Evolutionary conservation across 1,140 invertebrate species (phyloP).

Genomic region (Bombus balteatus): DNA sequence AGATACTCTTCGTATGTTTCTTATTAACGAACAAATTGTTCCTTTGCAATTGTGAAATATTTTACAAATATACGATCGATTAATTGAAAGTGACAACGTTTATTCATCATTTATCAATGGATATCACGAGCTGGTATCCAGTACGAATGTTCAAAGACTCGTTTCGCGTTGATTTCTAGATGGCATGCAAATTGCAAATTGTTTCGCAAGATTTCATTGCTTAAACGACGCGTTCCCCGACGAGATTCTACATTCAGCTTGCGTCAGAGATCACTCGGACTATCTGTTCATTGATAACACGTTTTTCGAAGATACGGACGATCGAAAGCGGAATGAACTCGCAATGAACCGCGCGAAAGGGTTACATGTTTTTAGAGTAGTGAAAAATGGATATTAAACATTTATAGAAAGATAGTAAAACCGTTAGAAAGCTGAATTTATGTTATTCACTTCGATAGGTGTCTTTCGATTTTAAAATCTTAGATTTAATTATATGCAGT

Average conservation of each 20-base stretch:
- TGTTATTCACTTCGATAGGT: background rate
- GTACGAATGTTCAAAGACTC: background rate
- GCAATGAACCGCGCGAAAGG: background rate
- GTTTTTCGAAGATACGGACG: background rate
- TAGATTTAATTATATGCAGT: background rate
- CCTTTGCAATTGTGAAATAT: background rate
- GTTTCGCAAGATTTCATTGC: slow-evolving; percentile 49
- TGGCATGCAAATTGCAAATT: slow-evolving; percentile 54
- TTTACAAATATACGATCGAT: background rate
- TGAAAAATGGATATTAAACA: no score
- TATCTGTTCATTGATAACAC: slow-evolving; percentile 17
- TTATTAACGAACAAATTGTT: background rate
- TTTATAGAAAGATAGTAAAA: background rate
- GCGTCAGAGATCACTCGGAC: slow-evolving; percentile 27
- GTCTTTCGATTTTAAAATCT: background rate
- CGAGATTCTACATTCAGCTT: slow-evolving; percentile 30
- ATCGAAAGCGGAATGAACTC: background rate
- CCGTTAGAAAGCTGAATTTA: rapidly evolving
- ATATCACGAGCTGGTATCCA: slow-evolving; percentile 1
- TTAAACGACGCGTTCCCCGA: slow-evolving; percentile 5
- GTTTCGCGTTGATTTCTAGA: slow-evolving; percentile 19
- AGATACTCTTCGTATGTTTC: no score
- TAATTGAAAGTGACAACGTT: no score
- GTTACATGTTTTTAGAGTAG: background rate
- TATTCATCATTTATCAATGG: background rate